phyloP scores from a whole-genome alignment of 2,797 vertebrate genomes.

The Brachyrhaphis roseni region DNA sequence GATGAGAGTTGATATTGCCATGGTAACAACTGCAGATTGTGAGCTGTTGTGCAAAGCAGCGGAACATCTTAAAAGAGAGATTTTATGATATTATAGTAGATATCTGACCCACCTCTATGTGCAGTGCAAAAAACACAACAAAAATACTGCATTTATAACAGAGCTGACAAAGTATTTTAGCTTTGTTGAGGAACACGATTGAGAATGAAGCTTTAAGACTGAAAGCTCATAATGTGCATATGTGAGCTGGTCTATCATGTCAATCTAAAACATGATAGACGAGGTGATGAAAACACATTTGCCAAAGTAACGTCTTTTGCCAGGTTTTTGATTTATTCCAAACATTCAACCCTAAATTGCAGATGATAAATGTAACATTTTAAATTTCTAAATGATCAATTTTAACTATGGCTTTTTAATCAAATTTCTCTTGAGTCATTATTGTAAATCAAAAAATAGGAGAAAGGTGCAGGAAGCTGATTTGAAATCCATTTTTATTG shows the following conservation, averaged over 20 bases:
- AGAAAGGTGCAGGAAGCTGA: background rate
- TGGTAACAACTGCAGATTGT: constrained; percentile 58
- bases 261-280: background rate
- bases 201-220: background rate
- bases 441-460: background rate
- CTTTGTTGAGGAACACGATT: background rate
- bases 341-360: background rate
- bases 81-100: constrained; percentile 34
- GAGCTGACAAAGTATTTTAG: constrained; percentile 1
- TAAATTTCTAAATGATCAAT: background rate
- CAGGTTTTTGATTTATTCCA: background rate
- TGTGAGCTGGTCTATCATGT: background rate
- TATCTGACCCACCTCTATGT: constrained; percentile 32
- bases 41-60: constrained; percentile 32
- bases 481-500: background rate
- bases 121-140: constrained; percentile 13
- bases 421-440: background rate
- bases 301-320: background rate
- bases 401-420: background rate
- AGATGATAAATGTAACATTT: background rate
- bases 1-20: constrained; percentile 65
- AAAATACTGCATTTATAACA: background rate
- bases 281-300: background rate
- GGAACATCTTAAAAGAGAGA: constrained; percentile 37
- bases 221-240: constrained; percentile 1